Evolutionary conservation across 2,888 invertebrate species (phyloP), one percentile per base, ranked within the genome.

Genomic region (Watsonalla binaria): DNA sequence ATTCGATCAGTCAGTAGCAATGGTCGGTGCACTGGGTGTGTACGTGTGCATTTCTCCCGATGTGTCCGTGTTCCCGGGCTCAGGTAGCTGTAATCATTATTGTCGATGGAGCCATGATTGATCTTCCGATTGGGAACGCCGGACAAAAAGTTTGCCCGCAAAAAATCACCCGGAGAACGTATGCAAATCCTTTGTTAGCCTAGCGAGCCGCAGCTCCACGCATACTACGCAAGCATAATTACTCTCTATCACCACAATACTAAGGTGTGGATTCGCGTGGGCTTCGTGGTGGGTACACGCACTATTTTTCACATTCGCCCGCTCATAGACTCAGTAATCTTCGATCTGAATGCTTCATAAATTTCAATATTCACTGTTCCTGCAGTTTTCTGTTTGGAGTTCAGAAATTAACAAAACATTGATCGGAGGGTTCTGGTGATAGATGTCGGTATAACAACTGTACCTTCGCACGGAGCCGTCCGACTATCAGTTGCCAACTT

Each of bases 161-260:
- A 73, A 76, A 72, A 73, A 65, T 61, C 47, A 53, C 55, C 55
- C 54, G 35, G 54, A 53, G 58, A 58, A 55, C 63, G 68, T 72
- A 72, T 71, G 72, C 72, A 72, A 72, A 72, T 72, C 64, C 64
- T 66, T 70, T 70, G 72, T 70, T 59, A 24, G 54, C 47, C 47
- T 35, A 35, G 54, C 37, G 35, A 39, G 35, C 14, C 45, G 49
- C 15, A 9, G 51, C 35, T 48, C 35, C 2, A 33, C n/a, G 24
- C 24, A 24, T 42, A 11, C 11, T 5, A 11, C 42, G 42, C 42
- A 11, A 11, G 11, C 11, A 2, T 11, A 5, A 11, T 8, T 42
- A 11, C 42, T 42, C 11, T 11, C 42, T 42, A 42, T 11, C 5
- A 11, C 2, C 4, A 11, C 5, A 8, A 11, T 5, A 14, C 8